phyloP scores from a whole-genome alignment of 2,888 invertebrate species.

The Callyntrura guangdongensis region DNA sequence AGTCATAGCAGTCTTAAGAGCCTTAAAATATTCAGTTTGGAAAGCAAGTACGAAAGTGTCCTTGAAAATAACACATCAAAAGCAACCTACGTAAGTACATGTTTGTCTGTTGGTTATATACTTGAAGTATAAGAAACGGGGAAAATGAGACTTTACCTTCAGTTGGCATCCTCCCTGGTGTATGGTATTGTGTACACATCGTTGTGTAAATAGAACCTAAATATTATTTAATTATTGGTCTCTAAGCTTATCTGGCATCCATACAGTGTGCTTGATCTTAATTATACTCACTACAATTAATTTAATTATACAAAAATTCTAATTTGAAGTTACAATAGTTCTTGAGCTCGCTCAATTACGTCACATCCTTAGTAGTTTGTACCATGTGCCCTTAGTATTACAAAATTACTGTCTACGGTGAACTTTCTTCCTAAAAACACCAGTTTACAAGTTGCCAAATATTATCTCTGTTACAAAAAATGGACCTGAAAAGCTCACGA shows the following conservation, averaged over 20 bases:
- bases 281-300: not conserved
- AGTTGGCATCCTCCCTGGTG: too few species aligned
- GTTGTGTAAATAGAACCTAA: too few species aligned
- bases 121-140: not conserved
- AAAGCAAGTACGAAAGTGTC: conserved; percentile 34
- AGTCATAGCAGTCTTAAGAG: not conserved
- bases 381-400: too few species aligned
- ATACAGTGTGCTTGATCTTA: not conserved
- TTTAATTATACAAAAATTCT: not conserved
- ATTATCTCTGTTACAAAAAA: too few species aligned
- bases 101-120: too few species aligned
- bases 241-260: not conserved
- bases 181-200: too few species aligned
- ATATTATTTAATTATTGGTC: not conserved
- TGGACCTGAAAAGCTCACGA: too few species aligned
- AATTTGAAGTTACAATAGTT: not conserved
- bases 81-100: not conserved
- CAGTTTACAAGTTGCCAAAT: too few species aligned
- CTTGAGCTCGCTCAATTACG: too few species aligned
- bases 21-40: not conserved
- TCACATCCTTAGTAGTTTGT: too few species aligned
- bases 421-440: too few species aligned
- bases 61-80: conserved; percentile 58
- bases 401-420: too few species aligned
- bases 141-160: not conserved